These are phyloP conservation scores for Vanessa tameamea DNA, from an alignment of 1,140 invertebrate species.

Conservation along the genomic window DNA sequence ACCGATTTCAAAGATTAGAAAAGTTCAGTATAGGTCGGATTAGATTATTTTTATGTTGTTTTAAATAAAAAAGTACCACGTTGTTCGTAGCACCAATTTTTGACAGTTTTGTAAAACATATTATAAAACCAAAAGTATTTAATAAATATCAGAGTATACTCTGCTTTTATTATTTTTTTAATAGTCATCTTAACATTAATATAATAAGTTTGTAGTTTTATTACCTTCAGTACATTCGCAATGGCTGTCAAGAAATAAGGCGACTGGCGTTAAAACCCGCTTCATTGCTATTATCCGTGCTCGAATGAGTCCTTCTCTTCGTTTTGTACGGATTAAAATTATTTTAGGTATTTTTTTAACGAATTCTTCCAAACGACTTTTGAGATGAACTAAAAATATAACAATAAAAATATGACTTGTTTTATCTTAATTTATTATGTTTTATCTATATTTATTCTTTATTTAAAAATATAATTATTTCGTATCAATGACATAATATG, in stretches of 20 bases:
- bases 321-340: constrained; percentile 89
- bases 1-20: too few species aligned
- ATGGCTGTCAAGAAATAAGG: constrained; percentile 99
- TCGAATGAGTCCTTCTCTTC: constrained; percentile 95
- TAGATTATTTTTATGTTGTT: too few species aligned
- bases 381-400: constrained; percentile 32
- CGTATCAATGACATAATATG: too few species aligned
- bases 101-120: too few species aligned
- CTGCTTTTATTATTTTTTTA: too few species aligned
- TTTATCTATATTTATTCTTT: too few species aligned
- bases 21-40: too few species aligned
- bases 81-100: too few species aligned
- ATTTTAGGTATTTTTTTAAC: constrained; percentile 88
- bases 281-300: constrained; percentile 92
- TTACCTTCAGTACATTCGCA: constrained; percentile 95
- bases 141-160: too few species aligned
- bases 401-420: not conserved
- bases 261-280: constrained; percentile 91
- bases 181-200: not conserved
- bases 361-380: constrained; percentile 28
- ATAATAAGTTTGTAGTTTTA: not conserved
- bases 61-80: too few species aligned
- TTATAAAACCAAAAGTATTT: too few species aligned
- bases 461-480: too few species aligned
- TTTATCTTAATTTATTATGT: not conserved